Evolutionary conservation across 2,797 vertebrate species (phyloP), one percentile per base, ranked within the genome.

Genomic region (Cebuella pygmaea): DNA sequence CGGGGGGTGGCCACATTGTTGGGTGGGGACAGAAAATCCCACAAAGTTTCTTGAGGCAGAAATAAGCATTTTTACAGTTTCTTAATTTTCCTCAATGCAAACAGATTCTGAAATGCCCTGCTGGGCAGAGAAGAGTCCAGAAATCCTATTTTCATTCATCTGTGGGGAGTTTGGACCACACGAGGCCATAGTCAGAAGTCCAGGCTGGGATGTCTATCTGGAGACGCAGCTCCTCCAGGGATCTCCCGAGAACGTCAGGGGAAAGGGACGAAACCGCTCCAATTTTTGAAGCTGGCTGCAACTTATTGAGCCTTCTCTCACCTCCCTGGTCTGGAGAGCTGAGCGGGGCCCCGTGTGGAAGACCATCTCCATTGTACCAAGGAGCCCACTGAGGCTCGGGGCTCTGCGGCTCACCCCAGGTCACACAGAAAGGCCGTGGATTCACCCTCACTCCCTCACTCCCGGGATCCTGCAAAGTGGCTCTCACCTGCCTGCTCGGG

Each of bases 311-410:
- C n/a, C 19, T 22, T 12, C 67, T 11, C 39, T 19, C 17, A 12
- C 17, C 4, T 1, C 27, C 1, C 0, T 4, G 0, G 13, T 20
- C 67, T 33, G 0, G 0, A 0, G 44, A 6, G 22, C 8, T 1
- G 2, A 22, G 36, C 9, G 13, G 20, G 7, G 5, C 15, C 74
- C 3, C 33, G 36, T 1, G 5, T 1, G 13, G 36, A 72, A 22
- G 26, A 48, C 7, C 13, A 2, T 7, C 13, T 26, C 46, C 82
- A 2, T 3, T 17, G 52, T 10, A 44, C 27, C 39, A 46, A 8
- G 2, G 10, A 0, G 74, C 19, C 7, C 24, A 2, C 48, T 1
- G 15, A 26, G 50, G 57, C 39, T 15, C 1, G 0, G 20, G 27
- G 44, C 22, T 8, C n/a, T 19, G 6, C 5, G 27, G n/a, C 50